A percentile compares a stretch with the other conserved stretches of the same genome.
Conservation (phyloP, 35 echinoderm and acorn worm species). For the Heliocidaris tuberculata region DNA sequence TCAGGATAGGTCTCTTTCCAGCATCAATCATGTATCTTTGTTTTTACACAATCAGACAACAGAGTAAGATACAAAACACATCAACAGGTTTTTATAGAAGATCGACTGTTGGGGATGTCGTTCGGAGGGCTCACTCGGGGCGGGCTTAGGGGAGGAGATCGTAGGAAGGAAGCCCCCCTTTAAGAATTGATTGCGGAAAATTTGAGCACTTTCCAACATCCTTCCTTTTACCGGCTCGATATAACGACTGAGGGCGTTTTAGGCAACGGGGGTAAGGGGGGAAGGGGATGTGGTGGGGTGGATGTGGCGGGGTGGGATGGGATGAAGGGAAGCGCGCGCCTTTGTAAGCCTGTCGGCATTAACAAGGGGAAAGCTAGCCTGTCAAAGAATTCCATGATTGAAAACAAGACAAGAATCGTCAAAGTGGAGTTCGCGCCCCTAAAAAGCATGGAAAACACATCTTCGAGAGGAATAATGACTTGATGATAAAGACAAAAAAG, state of each 20-base stretch:
- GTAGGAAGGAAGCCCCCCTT: constrained; percentile 38
- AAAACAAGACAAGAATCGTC: not conserved
- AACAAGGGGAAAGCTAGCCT: not conserved
- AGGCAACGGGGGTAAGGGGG: not conserved
- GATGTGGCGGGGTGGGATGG: not conserved
- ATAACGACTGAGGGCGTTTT: constrained; percentile 27
- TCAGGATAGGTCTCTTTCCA: not conserved
- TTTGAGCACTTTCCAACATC: constrained; percentile 45
- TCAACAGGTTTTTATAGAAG: not conserved
- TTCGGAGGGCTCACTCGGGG: not conserved
- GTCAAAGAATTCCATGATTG: not conserved
- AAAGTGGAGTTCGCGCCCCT: not conserved
- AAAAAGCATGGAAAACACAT: constrained; percentile 3
- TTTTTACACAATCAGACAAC: not conserved
- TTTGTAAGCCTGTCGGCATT: not conserved
- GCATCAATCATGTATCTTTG: not conserved
- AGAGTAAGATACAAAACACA: not conserved
- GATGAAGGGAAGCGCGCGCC: not conserved
- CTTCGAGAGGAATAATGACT: not conserved
- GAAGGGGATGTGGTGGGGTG: not conserved
- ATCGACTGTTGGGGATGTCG: not conserved
- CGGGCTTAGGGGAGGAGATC: constrained; percentile 1
- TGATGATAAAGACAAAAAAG: not conserved
- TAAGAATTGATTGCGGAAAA: constrained; percentile 54
- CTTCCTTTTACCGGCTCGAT: constrained; percentile 36